phyloP scores from a whole-genome alignment of 2,113 vertebrate genomes.

The Cyprinus carpio region DNA sequence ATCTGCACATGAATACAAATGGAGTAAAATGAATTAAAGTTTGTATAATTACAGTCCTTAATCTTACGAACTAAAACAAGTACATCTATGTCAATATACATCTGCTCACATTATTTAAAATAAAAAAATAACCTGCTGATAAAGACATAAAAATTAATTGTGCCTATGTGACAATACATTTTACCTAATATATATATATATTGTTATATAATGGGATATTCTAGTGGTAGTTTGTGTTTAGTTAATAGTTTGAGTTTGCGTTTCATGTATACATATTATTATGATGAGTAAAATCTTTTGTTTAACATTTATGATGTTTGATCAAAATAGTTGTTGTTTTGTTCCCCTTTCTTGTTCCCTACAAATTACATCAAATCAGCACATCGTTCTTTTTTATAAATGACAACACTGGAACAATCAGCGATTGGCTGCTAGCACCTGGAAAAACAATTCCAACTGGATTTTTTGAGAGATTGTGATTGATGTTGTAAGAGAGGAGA shows the following conservation, averaged over 20 bases:
- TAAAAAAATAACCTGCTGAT: background rate
- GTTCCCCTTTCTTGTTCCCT: background rate
- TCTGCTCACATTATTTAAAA: no score
- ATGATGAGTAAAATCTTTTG: background rate
- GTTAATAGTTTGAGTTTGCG: background rate
- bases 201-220: background rate
- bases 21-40: background rate
- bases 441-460: slow-evolving; percentile 59
- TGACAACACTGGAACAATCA: slow-evolving; percentile 40
- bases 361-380: slow-evolving; percentile 37
- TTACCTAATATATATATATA: background rate
- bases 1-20: background rate
- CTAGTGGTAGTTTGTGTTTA: background rate
- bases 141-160: background rate
- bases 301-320: background rate
- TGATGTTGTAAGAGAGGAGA: slow-evolving; percentile 56
- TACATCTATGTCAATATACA: background rate
- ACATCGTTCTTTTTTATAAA: slow-evolving; percentile 33
- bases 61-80: background rate
- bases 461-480: slow-evolving; percentile 65
- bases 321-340: background rate
- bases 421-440: slow-evolving; percentile 51
- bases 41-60: background rate
- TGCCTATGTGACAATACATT: background rate
- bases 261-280: no score